These are phyloP conservation scores for Choloepus hoffmanni DNA, from an alignment of 2,113 vertebrate species.

Conservation along the genomic window DNA sequence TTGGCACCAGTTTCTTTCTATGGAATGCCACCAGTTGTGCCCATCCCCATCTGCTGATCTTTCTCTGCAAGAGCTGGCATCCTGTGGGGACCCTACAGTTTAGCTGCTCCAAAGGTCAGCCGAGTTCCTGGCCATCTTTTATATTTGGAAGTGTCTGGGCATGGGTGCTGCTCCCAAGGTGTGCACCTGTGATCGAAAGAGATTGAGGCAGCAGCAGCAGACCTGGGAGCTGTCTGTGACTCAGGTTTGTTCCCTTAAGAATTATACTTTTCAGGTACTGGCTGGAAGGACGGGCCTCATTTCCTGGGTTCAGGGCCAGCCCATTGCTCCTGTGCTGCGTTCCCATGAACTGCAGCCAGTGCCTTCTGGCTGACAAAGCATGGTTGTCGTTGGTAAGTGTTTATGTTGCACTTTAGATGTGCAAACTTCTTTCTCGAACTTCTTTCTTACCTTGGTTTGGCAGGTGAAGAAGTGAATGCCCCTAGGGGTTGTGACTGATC, in stretches of 20 bases:
- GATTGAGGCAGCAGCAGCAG: background rate
- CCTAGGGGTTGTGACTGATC: background rate
- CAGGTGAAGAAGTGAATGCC: constrained; percentile 24
- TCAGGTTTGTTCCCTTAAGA: background rate
- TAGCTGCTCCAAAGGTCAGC: background rate
- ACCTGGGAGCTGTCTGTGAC: background rate
- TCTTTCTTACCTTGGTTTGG: constrained; percentile 2
- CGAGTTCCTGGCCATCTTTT: background rate
- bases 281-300: constrained; percentile 18
- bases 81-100: background rate
- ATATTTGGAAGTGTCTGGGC: background rate
- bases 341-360: background rate
- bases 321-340: background rate
- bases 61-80: background rate
- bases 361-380: constrained; percentile 60
- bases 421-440: constrained; percentile 53
- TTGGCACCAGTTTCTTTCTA: background rate
- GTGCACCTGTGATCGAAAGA: background rate
- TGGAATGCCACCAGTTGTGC: background rate
- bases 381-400: constrained; percentile 35
- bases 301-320: background rate
- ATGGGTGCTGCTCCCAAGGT: background rate
- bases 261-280: background rate
- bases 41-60: background rate
- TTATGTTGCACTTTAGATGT: constrained; percentile 53